Evolutionary conservation across 2,888 invertebrate genomes (phyloP), one percentile per base, ranked within the genome.

Genomic region (Fragum fragum): DNA sequence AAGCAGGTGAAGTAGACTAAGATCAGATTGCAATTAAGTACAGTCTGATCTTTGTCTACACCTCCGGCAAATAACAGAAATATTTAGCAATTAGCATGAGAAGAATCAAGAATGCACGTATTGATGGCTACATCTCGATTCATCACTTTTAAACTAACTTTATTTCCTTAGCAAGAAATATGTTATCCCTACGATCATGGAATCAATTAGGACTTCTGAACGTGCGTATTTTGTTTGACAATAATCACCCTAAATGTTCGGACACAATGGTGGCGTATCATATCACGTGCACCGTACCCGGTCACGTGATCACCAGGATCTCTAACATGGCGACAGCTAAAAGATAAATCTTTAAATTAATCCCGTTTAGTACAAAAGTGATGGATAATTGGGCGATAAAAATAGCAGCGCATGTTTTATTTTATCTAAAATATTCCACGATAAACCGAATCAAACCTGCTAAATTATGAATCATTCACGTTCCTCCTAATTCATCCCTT

Each of bases 381-480:
- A 5, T 6, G 57, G 57, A 26, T 57, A 57, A 57, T 57, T 57
- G n/a, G 14, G 9, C 57, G 26, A 57, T 57, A 26, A 57, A 26
- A 57, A 57, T 26, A 57, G 57, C 57, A 57, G 21, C 26, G 21
- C 57, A 57, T 57, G 57, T 23, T 47, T 57, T 21, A 57, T 26
- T 26, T 21, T 57, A 57, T 57, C 57, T 57, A 57, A 57, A 57
- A 7, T 57, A 57, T 57, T n/a, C 57, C 11, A 23, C 23, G 57
- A 57, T 57, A 57, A 57, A 57, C 14, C 23, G 57, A 57, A 57
- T 57, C 23, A 57, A 57, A 26, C 57, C 57, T 26, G 21, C 57
- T 47, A 23, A 26, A 26, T 23, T 57, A 57, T 57, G 21, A 57
- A 57, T 57, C 57, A 57, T 57, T 36, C 32, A 36, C 9, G n/a